phyloP scores from a whole-genome alignment of 2,113 vertebrate genomes.

The Coptodon rendalli region DNA sequence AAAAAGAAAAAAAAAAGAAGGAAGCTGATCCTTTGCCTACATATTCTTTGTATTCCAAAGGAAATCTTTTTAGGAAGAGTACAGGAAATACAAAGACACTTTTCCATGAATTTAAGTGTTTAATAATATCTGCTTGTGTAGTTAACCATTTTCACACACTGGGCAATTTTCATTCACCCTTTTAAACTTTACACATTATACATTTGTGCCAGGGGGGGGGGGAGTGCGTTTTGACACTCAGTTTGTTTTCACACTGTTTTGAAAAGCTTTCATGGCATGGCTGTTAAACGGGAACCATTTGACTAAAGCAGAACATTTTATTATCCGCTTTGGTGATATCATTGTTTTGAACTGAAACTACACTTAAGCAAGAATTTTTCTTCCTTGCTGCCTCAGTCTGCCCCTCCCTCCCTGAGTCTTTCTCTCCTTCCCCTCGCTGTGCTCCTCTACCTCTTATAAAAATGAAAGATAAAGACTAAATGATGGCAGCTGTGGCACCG shows the following conservation, averaged over 20 bases:
- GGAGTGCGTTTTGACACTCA: background rate
- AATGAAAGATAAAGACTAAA: constrained; percentile 51
- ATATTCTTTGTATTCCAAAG: background rate
- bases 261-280: background rate
- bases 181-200: background rate
- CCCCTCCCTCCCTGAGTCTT: background rate
- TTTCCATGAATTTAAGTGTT: background rate
- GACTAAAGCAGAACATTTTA: background rate
- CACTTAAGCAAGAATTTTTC: background rate
- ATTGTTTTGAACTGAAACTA: background rate
- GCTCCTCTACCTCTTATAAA: constrained; percentile 44
- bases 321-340: background rate
- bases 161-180: background rate
- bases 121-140: background rate
- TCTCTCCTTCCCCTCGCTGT: background rate
- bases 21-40: background rate
- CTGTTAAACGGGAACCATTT: background rate
- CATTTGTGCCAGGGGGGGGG: background rate
- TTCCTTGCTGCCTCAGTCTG: background rate
- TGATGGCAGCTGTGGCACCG: constrained; percentile 45
- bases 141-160: background rate
- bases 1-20: background rate
- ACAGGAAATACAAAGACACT: background rate
- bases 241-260: background rate
- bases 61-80: background rate